Percentiles rank a stretch among this genome's conserved stretches.
Conservation (phyloP, 2,113 vertebrate genomes). For the Cottus gobio region DNA sequence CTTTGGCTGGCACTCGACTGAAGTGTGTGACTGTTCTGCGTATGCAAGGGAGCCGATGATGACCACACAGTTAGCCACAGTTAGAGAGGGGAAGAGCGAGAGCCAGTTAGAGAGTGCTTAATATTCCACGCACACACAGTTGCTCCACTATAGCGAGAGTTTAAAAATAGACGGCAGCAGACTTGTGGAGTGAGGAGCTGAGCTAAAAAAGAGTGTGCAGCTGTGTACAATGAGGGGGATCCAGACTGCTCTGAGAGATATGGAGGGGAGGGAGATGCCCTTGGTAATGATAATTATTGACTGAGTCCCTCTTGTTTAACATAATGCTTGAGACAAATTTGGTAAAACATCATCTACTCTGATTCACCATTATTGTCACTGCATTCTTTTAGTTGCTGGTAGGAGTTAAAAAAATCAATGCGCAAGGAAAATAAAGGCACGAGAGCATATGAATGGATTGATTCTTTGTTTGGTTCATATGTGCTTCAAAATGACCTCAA, state of each 20-base stretch:
- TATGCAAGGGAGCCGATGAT: constrained; percentile 53
- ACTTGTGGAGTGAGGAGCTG: constrained; percentile 58
- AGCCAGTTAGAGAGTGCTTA: constrained; percentile 56
- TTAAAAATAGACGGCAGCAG: constrained; percentile 77
- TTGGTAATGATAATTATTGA: constrained; percentile 15
- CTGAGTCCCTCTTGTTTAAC: neutral
- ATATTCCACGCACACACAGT: constrained; percentile 74
- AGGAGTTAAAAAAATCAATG: neutral
- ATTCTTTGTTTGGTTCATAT: neutral
- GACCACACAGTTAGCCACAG: constrained; percentile 53
- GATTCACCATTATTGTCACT: neutral
- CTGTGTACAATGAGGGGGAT: constrained; percentile 30
- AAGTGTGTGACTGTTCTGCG: constrained; percentile 50
- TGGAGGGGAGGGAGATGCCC: neutral
- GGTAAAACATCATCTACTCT: neutral
- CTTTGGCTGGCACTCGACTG: constrained; percentile 59
- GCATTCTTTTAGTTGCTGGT: neutral
- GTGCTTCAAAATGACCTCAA: neutral
- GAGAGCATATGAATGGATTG: neutral
- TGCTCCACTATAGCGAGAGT: constrained; percentile 70
- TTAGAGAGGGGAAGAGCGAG: constrained; percentile 51
- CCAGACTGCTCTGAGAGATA: constrained; percentile 40
- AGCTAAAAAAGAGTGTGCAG: constrained; percentile 58
- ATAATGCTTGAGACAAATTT: neutral
- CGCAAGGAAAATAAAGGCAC: neutral